Percentiles rank a stretch among this genome's conserved stretches.
Conservation (phyloP, 2,113 vertebrate genomes). For the Taurulus bubalis region DNA sequence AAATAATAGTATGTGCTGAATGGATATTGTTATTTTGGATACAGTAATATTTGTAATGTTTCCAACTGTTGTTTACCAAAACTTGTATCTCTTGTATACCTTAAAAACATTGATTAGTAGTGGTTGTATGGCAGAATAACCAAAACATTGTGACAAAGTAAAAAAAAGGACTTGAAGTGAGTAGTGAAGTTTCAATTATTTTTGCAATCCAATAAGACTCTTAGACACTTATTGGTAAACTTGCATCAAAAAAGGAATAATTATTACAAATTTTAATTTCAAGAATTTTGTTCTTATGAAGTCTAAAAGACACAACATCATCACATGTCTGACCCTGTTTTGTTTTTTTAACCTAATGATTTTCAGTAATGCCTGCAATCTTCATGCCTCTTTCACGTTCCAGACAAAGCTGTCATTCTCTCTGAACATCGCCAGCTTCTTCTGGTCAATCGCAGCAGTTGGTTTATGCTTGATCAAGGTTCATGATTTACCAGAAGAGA, state of each 20-base stretch:
- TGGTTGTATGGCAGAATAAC: not conserved
- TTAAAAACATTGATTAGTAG: not conserved
- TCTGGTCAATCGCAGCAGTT: constrained; percentile 62
- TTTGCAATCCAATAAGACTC: not conserved
- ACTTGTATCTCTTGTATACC: not conserved
- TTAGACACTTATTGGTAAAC: not conserved
- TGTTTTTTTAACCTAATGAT: not conserved
- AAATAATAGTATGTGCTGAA: not conserved
- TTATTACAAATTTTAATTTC: not conserved
- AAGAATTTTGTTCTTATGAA: not conserved
- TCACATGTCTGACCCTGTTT: not conserved
- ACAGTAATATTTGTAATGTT: not conserved
- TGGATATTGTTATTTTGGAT: not conserved
- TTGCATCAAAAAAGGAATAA: not conserved
- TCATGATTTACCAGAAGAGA: accelerated
- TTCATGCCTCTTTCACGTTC: constrained; percentile 3
- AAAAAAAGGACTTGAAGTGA: not conserved
- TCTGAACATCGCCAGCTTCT: constrained; percentile 80
- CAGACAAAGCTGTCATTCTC: constrained; percentile 79
- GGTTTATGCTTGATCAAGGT: accelerated
- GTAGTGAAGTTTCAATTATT: not conserved
- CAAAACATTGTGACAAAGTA: not conserved
- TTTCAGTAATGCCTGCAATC: not conserved
- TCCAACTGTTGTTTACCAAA: not conserved
- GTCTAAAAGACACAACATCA: not conserved